Evolutionary conservation across 2,113 vertebrate genomes (phyloP), one percentile per base, ranked within the genome.

Genomic region (Cryptotis parvus): DNA sequence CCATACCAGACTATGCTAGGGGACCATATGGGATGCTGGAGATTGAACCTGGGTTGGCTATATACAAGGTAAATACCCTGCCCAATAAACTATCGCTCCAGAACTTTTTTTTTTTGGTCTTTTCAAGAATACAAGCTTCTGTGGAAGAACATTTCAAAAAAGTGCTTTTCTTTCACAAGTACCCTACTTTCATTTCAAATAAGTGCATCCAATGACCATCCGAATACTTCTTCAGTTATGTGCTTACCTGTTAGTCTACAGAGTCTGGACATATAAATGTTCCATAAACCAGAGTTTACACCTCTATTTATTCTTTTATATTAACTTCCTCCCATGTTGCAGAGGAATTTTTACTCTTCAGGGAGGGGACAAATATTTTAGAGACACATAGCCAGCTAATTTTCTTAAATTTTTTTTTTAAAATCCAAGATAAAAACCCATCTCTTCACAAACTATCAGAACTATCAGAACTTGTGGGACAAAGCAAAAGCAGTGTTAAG

Each of bases 371-470:
- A 52, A 65, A 45, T 43, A 35, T 43, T 12, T 18, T 27, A 4
- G 41, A 92, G 68, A 91, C 84, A 70, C 18, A 90, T n/a, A 77
- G 26, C 35, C 43, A 68, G 63, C 52, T 24, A 22, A 87, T n/a
- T n/a, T n/a, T n/a, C n/a, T n/a, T n/a, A 5, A 24, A 80, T 80
- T 87, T 74, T 74, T 80, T 80, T 87, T 74, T 74, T 80, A 41
- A 72, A 91, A 80, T 66, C 31, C 5, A 15, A 66, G 3, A 29
- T 26, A 29, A 37, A 86, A 84, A 82, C 52, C 33, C 20, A 41
- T 80, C 33, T 72, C 20, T 73, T 73, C 41, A 74, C n/a, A 41
- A 87, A 80, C 35, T 74, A 52, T 91, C 58, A n/a, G n/a, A n/a
- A n/a, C n/a, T n/a, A n/a, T n/a, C n/a, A n/a, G n/a, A n/a, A n/a